A percentile compares a stretch with the other conserved stretches of the same genome.
These are phyloP conservation scores for Cassiopea andromeda DNA, from an alignment of 30 jellyfish, hydroid and myxozoan genomes.

Conservation along the genomic window DNA sequence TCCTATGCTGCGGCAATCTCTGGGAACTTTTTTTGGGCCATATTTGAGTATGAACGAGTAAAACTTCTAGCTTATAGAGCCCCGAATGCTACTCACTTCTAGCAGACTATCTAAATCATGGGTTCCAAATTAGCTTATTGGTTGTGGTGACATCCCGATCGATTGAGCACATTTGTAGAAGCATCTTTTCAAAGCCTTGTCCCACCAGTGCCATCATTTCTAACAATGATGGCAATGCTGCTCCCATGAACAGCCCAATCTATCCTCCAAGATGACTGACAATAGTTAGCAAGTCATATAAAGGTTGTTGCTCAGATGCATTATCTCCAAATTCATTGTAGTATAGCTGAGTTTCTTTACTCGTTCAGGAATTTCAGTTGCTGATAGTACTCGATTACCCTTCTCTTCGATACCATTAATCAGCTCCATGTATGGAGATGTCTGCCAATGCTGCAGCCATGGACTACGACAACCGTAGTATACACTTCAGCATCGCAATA, in stretches of 20 bases:
- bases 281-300: not conserved
- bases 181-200: not conserved
- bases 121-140: too few relatives aligned
- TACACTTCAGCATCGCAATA: constrained; percentile 16
- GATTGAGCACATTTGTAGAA: not conserved
- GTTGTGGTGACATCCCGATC: not conserved
- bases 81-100: too few relatives aligned
- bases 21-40: too few relatives aligned
- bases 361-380: constrained; percentile 34
- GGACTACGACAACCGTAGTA: constrained; percentile 13
- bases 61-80: too few relatives aligned
- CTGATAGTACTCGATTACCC: not conserved
- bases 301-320: constrained; percentile 7
- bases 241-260: constrained; percentile 63
- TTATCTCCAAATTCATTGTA: constrained; percentile 14
- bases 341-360: constrained; percentile 42
- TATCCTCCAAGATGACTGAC: constrained; percentile 49
- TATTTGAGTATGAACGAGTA: too few relatives aligned
- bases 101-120: too few relatives aligned
- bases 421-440: not conserved
- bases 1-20: too few relatives aligned
- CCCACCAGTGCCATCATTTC: constrained; percentile 37
- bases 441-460: constrained; percentile 46
- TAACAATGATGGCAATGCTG: constrained; percentile 30
- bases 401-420: not conserved